phyloP scores from a whole-genome alignment of 2,113 vertebrate genomes.

The Chlorodrepanis virens region DNA sequence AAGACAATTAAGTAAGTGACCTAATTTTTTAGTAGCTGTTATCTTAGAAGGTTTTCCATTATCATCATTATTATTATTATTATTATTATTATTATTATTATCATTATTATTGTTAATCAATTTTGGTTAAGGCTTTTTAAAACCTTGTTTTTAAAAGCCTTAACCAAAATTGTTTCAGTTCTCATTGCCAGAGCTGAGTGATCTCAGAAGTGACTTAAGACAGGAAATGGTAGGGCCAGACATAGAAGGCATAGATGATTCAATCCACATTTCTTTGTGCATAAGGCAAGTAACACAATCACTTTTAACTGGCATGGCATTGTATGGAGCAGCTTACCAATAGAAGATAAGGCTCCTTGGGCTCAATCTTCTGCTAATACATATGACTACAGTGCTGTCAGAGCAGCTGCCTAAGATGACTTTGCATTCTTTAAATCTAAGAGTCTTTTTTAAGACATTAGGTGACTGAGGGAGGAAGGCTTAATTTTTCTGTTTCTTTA shows the following conservation, averaged over 20 bases:
- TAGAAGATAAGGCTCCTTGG: not conserved
- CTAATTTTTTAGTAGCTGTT: not conserved
- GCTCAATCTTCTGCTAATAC: not conserved
- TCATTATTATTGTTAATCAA: too few species aligned
- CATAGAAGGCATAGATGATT: not conserved
- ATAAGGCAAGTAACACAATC: not conserved
- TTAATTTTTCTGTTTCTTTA: not conserved
- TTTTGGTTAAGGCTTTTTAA: too few species aligned
- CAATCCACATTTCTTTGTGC: not conserved
- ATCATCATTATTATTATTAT: too few species aligned
- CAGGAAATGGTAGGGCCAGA: not conserved
- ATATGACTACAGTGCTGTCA: not conserved
- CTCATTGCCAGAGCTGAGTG: not conserved
- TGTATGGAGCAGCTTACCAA: not conserved
- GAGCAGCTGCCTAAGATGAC: not conserved
- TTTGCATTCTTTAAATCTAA: not conserved
- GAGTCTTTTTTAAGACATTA: not conserved
- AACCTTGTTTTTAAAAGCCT: not conserved
- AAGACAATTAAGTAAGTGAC: not conserved
- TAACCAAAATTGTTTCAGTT: not conserved
- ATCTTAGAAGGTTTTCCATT: not conserved
- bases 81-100: too few species aligned
- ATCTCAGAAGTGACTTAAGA: not conserved
- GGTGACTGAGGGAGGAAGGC: not conserved
- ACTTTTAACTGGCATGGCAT: not conserved